These are phyloP conservation scores for Bathynomus jamesi DNA, from an alignment of 1,140 invertebrate species.

Conservation along the genomic window DNA sequence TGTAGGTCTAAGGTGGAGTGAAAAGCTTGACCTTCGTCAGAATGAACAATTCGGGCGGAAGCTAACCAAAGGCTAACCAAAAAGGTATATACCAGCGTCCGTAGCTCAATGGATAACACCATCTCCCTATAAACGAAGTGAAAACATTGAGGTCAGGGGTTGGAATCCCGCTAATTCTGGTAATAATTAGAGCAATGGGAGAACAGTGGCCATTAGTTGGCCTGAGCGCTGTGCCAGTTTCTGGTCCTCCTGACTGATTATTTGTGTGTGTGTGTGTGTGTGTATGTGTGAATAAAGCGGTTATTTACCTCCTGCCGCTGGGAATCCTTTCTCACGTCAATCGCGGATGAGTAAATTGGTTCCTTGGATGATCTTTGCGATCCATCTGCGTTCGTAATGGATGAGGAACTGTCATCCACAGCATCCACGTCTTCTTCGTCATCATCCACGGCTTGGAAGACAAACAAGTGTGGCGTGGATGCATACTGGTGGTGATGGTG, in stretches of 20 bases:
- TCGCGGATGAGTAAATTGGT: slow-evolving; percentile 39
- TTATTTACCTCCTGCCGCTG: slow-evolving; percentile 33
- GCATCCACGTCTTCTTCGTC: slow-evolving; percentile 28
- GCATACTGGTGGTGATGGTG: slow-evolving; percentile 30
- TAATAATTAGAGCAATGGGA: too few relatives aligned
- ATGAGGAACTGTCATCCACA: slow-evolving; percentile 3
- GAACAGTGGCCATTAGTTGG: too few relatives aligned
- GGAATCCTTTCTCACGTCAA: slow-evolving; percentile 40
- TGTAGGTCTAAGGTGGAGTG: too few relatives aligned
- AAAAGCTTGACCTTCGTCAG: too few relatives aligned
- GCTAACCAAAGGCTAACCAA: too few relatives aligned
- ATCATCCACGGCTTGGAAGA: slow-evolving; percentile 38
- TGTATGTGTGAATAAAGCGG: not conserved
- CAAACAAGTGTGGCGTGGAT: slow-evolving; percentile 39
- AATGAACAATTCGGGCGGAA: too few relatives aligned
- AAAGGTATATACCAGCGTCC: too few relatives aligned
- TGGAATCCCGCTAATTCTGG: too few relatives aligned
- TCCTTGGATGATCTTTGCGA: slow-evolving; percentile 16
- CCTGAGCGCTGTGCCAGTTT: too few relatives aligned
- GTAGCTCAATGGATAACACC: too few relatives aligned
- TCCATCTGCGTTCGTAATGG: not conserved
- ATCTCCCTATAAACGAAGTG: too few relatives aligned
- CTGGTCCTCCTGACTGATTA: not conserved
- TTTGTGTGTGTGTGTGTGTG: not conserved
- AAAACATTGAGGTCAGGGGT: too few relatives aligned